Evolutionary conservation across 1,140 invertebrate species (phyloP).

Genomic region (Diploscapter pachys): DNA sequence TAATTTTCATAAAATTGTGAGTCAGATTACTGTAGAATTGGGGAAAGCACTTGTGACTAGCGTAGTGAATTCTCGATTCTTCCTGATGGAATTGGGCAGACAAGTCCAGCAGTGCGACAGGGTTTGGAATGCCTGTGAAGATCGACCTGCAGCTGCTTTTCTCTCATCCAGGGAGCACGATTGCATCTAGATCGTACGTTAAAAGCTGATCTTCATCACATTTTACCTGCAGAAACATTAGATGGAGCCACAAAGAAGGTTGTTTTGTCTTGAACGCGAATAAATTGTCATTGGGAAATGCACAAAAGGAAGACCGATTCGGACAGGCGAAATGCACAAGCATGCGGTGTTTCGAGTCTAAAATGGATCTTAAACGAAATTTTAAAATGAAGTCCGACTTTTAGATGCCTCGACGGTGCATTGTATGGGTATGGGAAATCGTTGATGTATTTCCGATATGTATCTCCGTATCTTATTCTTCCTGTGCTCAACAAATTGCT

Average conservation of each 20-base stretch:
- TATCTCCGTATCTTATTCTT: conserved; percentile 45
- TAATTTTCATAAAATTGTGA: conserved; percentile 1
- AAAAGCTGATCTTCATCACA: conserved; percentile 49
- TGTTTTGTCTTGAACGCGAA: conserved; percentile 82
- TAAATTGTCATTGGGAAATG: conserved; percentile 75
- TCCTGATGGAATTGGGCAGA: conserved; percentile 80
- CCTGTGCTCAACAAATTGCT: conserved; percentile 52
- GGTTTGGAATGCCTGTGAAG: conserved; percentile 23
- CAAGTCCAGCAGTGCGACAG: conserved; percentile 74
- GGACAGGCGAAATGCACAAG: conserved; percentile 83
- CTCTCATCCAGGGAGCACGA: conserved; percentile 4
- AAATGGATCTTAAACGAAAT: conserved; percentile 20
- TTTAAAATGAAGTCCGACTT: conserved; percentile 17
- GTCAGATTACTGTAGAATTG: conserved; percentile 69
- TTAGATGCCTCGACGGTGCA: conserved; percentile 51
- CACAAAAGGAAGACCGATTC: conserved; percentile 67
- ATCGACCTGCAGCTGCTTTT: neutral
- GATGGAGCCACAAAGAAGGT: conserved; percentile 84
- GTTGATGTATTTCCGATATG: conserved; percentile 39
- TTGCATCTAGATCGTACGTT: conserved; percentile 14
- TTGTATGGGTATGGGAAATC: conserved; percentile 52
- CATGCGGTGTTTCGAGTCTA: conserved; percentile 59
- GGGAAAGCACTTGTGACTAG: conserved; percentile 88
- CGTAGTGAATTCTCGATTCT: conserved; percentile 72
- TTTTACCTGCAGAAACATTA: conserved; percentile 88